Conservation (phyloP, 35 echinoderm and acorn worm genomes). For the Strongylocentrotus purpuratus region DNA sequence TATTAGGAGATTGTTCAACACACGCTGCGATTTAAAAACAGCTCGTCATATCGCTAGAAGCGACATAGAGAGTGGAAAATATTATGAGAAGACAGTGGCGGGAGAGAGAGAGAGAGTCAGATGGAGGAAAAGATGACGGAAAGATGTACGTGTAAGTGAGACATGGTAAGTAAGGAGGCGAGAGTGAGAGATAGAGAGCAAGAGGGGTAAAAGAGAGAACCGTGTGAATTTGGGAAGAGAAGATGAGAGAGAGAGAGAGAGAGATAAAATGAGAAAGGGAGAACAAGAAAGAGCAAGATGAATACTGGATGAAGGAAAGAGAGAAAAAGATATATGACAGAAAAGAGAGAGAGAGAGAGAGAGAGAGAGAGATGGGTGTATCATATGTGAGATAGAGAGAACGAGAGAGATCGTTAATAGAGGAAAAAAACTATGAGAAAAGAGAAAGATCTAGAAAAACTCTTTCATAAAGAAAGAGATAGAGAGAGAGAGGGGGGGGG, state of each 20-base stretch:
- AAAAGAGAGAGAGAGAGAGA: neutral
- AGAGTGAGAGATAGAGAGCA: neutral
- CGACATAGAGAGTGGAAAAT: neutral
- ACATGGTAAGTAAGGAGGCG: neutral
- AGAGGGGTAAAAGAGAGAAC: neutral
- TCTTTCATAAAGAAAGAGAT: too few species aligned
- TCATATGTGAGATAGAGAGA: too few species aligned
- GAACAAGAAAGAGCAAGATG: neutral
- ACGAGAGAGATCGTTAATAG: too few species aligned
- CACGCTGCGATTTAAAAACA: neutral
- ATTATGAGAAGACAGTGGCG: neutral
- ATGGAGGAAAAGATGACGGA: neutral
- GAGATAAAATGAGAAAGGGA: neutral
- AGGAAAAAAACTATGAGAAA: too few species aligned
- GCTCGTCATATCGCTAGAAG: slow-evolving; percentile 13
- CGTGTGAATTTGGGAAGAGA: neutral
- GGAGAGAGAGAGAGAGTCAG: neutral
- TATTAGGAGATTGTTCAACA: neutral
- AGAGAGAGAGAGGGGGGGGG: too few species aligned
- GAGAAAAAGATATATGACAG: neutral
- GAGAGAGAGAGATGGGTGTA: too few species aligned
- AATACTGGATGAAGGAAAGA: too few species aligned
- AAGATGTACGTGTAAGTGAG: neutral
- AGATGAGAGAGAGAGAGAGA: neutral
- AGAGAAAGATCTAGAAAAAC: too few species aligned